Percentiles rank a stretch among this genome's conserved stretches.
Conservation (phyloP, 2,797 vertebrate genomes). For the Spheniscus humboldti region DNA sequence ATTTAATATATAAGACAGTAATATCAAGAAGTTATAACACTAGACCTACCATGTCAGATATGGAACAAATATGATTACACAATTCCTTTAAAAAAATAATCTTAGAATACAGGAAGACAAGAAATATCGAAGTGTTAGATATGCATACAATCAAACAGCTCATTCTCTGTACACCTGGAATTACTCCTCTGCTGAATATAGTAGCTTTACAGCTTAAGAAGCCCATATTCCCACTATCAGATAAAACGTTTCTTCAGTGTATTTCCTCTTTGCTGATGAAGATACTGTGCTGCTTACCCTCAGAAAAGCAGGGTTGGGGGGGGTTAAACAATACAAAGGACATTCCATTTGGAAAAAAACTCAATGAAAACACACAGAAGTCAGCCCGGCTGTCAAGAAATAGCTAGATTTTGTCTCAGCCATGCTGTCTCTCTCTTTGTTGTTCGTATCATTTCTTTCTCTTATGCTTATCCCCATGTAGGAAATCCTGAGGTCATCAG, state of each 20-base stretch:
- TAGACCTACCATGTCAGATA: not conserved
- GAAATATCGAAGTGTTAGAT: not conserved
- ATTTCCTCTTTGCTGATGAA: not conserved
- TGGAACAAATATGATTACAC: not conserved
- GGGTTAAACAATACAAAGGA: not conserved
- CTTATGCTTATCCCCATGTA: not conserved
- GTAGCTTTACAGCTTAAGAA: not conserved
- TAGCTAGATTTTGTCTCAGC: not conserved
- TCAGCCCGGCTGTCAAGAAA: not conserved
- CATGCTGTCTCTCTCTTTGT: not conserved
- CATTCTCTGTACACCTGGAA: not conserved
- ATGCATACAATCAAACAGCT: not conserved
- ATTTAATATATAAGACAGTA: not conserved
- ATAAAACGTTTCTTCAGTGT: not conserved
- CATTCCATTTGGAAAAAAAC: not conserved
- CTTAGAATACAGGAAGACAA: not conserved
- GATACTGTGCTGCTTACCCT: not conserved
- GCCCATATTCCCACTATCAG: not conserved
- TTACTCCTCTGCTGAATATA: not conserved
- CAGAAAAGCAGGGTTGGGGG: not conserved
- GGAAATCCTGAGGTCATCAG: conserved; percentile 19
- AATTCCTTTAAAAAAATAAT: not conserved
- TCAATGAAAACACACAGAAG: not conserved
- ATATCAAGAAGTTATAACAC: not conserved
- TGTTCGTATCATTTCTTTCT: not conserved